Base-by-base conservation (phyloP, 1,140 invertebrate genomes). In the Forficula auricularia region DNA sequence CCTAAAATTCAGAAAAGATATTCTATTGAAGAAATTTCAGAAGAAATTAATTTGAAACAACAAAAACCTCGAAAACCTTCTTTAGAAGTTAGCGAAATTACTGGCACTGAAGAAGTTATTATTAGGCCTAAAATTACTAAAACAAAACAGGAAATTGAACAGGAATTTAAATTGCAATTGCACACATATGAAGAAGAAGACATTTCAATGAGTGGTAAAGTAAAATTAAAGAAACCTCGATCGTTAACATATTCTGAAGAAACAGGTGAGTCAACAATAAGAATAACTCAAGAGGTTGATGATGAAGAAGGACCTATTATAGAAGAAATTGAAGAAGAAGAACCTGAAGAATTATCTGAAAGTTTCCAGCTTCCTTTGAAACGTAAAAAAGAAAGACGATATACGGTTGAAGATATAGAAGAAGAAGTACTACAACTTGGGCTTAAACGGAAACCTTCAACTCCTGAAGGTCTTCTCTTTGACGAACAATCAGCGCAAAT, bases 181-280 rank as follows among this genome's bases (percentile, higher is more conserved):
- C 78, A 83, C 60, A 78, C 77, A 1, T 85, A 85, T 57, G 79
- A 80, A 36, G 82, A 86, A 63, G 82, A 85, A 65, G 79, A 85
- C 60, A 79, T 86, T 47, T 81, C 79, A 3, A 78, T 86, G 72
- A 76, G 78, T 9, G 78, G 79, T 44, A 84, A 81, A 62, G 73
- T 84, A 3, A 79, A 78, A 62, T 47, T 84, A n/a, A 83, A 71
- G 48, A 77, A 75, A 31, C 75, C 71, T 55, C 66, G 65, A 43
- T 70, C 71, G 42, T 64, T 65, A 39, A 81, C 79, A 6, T 82
- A 73, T 58, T 71, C 65, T 7, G 79, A 83, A 62, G 79, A 79
- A 61, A 63, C 71, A 14, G 71, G 72, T 30, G 75, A 82, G 66
- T 70, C 75, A 44, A 76, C 73, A 2, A 77, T 82, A 16, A 71